Evolutionary conservation across 2,797 vertebrate species (phyloP), one percentile per base, ranked within the genome.

Genomic region (Danio kyathit): DNA sequence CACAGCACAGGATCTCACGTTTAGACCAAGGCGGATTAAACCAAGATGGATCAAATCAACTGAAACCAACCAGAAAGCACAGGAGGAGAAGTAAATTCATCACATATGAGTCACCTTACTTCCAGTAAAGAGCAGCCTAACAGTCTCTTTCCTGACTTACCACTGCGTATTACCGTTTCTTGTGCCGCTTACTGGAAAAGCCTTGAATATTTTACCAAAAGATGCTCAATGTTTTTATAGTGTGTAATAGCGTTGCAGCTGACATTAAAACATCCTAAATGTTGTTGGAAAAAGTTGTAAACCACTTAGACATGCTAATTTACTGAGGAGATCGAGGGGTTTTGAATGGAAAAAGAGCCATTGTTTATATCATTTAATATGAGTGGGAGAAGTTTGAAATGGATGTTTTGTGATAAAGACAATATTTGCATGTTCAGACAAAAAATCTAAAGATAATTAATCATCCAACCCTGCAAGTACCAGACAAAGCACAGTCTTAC

Each of bases 101-200:
- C 66, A 69, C 29, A 21, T 51, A 60, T 81, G 84, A 85, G 78
- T 85, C 84, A 83, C 44, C 67, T 44, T 29, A 16, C 4, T 85
- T 81, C 81, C 69, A 78, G 81, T 83, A 83, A 83, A 80, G 76
- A 60, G 64, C 43, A 70, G 59, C 43, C 70, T 44, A 74, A 54
- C 73, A 66, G 69, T 76, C 66, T 52, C 46, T 13, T 77, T 85
- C 65, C 78, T 64, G 63, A 59, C 66, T 65, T 81, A 78, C 79
- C 49, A 46, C 51, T 51, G 51, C 1, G 38, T 40, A 38, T 79
- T 19, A 61, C 59, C 49, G 71, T 40, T 38, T 48, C 61, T 77
- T 56, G 10, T 40, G 9, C 44, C 63, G 41, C 56, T 83, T 82
- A 72, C 54, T 64, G 74, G 81, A 85, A 77, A 77, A 76, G 54